Percentiles rank a stretch among this genome's conserved stretches.
Conservation (phyloP, 2,888 invertebrate genomes). For the Magallana nippona region DNA sequence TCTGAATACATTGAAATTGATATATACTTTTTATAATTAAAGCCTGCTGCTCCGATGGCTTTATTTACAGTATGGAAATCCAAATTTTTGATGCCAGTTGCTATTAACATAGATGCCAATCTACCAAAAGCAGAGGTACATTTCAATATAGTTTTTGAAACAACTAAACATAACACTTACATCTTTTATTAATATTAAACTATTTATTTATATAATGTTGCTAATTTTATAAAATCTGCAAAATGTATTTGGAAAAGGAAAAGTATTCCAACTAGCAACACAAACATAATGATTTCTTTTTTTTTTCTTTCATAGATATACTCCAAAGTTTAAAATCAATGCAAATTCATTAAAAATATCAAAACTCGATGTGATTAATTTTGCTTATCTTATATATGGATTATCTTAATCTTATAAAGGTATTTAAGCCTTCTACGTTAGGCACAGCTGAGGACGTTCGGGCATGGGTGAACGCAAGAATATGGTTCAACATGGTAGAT, state of each 20-base stretch:
- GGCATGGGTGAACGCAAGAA: background rate
- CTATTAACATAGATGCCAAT: background rate
- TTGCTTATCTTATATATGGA: background rate
- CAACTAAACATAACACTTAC: too few species aligned
- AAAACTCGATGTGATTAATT: background rate
- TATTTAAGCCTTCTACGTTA: background rate
- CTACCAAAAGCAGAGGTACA: background rate
- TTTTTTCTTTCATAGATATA: too few species aligned
- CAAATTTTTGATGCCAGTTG: background rate
- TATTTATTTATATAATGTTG: too few species aligned
- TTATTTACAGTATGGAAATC: background rate
- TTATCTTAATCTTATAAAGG: background rate
- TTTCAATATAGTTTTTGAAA: background rate
- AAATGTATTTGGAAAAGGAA: too few species aligned
- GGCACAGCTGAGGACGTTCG: background rate
- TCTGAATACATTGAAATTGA: background rate
- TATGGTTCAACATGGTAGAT: conserved; percentile 19
- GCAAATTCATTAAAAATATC: background rate
- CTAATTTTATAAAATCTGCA: too few species aligned
- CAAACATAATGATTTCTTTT: too few species aligned
- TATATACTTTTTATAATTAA: background rate
- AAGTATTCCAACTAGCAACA: too few species aligned
- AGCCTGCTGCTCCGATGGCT: background rate
- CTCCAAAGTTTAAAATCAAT: too few species aligned
- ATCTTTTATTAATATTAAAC: too few species aligned